Evolutionary conservation across 2,797 vertebrate species (phyloP).

Genomic region (Trematomus bernacchii): DNA sequence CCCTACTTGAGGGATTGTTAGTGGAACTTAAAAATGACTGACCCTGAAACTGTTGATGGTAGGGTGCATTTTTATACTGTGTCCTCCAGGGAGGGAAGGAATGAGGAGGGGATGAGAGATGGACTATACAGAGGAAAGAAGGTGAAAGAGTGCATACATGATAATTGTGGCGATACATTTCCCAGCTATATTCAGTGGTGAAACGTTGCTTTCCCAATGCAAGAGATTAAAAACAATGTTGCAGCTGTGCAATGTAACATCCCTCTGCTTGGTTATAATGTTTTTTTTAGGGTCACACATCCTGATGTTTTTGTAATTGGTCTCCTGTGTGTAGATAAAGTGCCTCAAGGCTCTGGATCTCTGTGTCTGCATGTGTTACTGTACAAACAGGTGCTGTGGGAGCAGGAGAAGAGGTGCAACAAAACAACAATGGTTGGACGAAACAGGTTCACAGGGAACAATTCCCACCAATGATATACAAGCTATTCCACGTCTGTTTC

Average conservation of each 20-base stretch:
- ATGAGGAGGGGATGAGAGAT: slow-evolving; percentile 18
- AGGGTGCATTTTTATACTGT: slow-evolving; percentile 66
- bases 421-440: slow-evolving; percentile 60
- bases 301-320: slow-evolving; percentile 75
- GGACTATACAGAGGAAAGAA: slow-evolving; percentile 31
- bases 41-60: slow-evolving; percentile 69
- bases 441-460: slow-evolving; percentile 63
- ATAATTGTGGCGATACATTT: slow-evolving; percentile 25
- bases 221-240: slow-evolving; percentile 23
- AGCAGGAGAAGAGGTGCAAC: slow-evolving; percentile 37
- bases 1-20: slow-evolving; percentile 61
- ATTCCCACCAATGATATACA: slow-evolving; percentile 69
- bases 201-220: slow-evolving; percentile 25
- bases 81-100: slow-evolving; percentile 37
- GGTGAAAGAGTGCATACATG: neutral
- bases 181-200: slow-evolving; percentile 23
- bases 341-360: slow-evolving; percentile 68
- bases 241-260: slow-evolving; percentile 22
- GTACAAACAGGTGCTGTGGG: slow-evolving; percentile 66
- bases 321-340: slow-evolving; percentile 71
- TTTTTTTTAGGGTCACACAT: slow-evolving; percentile 70
- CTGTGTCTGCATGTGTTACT: slow-evolving; percentile 45
- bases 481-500: slow-evolving; percentile 71
- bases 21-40: slow-evolving; percentile 77
- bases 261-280: slow-evolving; percentile 22